Evolutionary conservation across 2,888 invertebrate species (phyloP).

Genomic region (Spilosoma lubricipeda): DNA sequence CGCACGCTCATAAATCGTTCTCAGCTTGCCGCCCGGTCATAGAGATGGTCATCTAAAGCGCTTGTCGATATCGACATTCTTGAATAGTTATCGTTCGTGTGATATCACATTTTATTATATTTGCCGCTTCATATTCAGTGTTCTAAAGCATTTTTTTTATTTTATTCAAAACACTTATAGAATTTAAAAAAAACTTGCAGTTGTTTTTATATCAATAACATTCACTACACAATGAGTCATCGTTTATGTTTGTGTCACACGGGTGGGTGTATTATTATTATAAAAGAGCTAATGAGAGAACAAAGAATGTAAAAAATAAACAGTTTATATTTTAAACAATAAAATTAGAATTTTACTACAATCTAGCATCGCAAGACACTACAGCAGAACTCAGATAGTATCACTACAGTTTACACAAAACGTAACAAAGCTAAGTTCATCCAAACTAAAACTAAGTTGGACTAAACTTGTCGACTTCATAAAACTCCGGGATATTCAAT

Average conservation of each 20-base stretch:
- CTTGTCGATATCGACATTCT: slow-evolving; percentile 23
- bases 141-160: background rate
- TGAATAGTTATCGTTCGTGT: background rate
- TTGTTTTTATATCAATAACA: background rate
- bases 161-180: no score
- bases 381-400: background rate
- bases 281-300: no score
- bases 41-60: slow-evolving; percentile 29
- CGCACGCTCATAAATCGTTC: slow-evolving; percentile 51
- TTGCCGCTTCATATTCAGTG: background rate
- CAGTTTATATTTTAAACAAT: no score
- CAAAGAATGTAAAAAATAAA: no score
- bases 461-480: slow-evolving; percentile 6
- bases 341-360: no score
- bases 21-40: slow-evolving; percentile 26
- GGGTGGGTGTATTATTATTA: no score
- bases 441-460: slow-evolving; percentile 4
- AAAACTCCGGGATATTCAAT: slow-evolving; percentile 16
- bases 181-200: background rate
- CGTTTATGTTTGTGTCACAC: no score
- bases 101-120: background rate
- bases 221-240: no score
- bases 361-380: no score
- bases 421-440: background rate
- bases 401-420: background rate